Conservation (phyloP, 2,888 invertebrate genomes). For the Sinodicranocentrus sp. region DNA sequence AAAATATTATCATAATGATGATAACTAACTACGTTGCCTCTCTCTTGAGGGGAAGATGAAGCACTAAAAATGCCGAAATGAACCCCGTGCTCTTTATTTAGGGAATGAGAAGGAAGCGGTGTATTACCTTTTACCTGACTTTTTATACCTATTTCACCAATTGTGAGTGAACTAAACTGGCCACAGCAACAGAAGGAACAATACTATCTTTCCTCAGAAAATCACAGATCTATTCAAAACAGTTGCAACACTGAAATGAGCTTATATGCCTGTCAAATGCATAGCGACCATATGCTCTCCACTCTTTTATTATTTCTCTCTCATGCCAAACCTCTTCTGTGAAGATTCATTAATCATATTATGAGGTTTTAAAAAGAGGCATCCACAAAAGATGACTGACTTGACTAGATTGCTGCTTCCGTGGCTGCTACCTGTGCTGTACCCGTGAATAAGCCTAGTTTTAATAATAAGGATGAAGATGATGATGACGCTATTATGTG, state of each 20-base stretch:
- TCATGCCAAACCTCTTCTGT: slow-evolving; percentile 62
- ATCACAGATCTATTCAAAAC: slow-evolving; percentile 61
- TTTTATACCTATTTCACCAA: background rate
- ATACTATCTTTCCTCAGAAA: slow-evolving; percentile 59
- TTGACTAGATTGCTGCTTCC: slow-evolving; percentile 66
- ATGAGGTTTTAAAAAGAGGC: slow-evolving; percentile 59
- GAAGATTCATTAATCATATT: slow-evolving; percentile 70
- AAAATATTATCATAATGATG: slow-evolving; percentile 38
- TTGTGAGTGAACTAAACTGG: background rate
- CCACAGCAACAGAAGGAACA: slow-evolving; percentile 32
- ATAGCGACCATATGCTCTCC: slow-evolving; percentile 61
- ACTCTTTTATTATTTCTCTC: slow-evolving; percentile 51
- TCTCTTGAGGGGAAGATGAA: background rate
- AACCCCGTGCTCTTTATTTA: slow-evolving; percentile 39
- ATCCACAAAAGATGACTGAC: slow-evolving; percentile 55
- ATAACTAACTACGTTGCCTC: slow-evolving; percentile 22
- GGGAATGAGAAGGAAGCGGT: background rate
- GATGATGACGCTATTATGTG: slow-evolving; percentile 40
- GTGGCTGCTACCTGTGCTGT: slow-evolving; percentile 50
- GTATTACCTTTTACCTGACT: background rate
- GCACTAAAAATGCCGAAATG: slow-evolving; percentile 29
- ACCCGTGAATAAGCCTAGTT: slow-evolving; percentile 28
- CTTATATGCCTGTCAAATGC: slow-evolving; percentile 41
- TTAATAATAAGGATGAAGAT: slow-evolving; percentile 52
- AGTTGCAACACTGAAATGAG: slow-evolving; percentile 1